A percentile compares a stretch with the other conserved stretches of the same genome.
Conservation (phyloP, 1,140 invertebrate species). For the Ericerus pela region DNA sequence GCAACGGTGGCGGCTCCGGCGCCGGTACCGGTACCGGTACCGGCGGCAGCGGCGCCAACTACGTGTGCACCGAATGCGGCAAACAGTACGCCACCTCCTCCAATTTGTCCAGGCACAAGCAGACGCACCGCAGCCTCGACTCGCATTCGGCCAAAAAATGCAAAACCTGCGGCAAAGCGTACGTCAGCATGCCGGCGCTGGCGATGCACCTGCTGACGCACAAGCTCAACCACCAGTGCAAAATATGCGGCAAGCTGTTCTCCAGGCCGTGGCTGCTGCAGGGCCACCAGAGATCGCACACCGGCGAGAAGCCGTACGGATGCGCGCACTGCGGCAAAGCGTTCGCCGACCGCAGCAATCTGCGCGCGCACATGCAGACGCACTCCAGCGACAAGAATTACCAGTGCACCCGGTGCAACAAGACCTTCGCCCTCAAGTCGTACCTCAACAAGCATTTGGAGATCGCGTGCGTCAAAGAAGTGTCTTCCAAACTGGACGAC, state of each 20-base stretch:
- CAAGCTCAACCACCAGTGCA: constrained; percentile 79
- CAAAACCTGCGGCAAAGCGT: constrained; percentile 84
- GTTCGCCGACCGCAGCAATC: constrained; percentile 91
- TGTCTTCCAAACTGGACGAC: not conserved
- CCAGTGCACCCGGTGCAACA: constrained; percentile 74
- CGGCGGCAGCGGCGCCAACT: constrained; percentile 60
- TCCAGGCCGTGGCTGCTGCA: constrained; percentile 84
- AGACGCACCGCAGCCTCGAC: constrained; percentile 87
- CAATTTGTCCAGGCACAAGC: constrained; percentile 90
- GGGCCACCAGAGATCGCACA: constrained; percentile 88
- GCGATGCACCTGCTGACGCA: constrained; percentile 94
- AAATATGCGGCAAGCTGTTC: constrained; percentile 83
- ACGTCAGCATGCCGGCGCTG: constrained; percentile 92
- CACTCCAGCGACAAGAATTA: constrained; percentile 82
- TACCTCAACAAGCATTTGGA: constrained; percentile 96
- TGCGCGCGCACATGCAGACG: constrained; percentile 87
- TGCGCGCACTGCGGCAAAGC: constrained; percentile 97
- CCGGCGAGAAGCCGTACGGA: constrained; percentile 95
- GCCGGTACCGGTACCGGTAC: constrained; percentile 19
- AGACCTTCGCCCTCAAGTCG: constrained; percentile 89
- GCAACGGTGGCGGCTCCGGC: not conserved
- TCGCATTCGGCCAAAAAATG: constrained; percentile 87
- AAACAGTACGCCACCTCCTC: constrained; percentile 93
- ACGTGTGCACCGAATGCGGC: constrained; percentile 88
- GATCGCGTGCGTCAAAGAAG: constrained; percentile 50